Percentiles rank a stretch among this genome's conserved stretches.
These are phyloP conservation scores for Osmoderma eremita DNA, from an alignment of 2,888 invertebrate genomes.

Conservation along the genomic window DNA sequence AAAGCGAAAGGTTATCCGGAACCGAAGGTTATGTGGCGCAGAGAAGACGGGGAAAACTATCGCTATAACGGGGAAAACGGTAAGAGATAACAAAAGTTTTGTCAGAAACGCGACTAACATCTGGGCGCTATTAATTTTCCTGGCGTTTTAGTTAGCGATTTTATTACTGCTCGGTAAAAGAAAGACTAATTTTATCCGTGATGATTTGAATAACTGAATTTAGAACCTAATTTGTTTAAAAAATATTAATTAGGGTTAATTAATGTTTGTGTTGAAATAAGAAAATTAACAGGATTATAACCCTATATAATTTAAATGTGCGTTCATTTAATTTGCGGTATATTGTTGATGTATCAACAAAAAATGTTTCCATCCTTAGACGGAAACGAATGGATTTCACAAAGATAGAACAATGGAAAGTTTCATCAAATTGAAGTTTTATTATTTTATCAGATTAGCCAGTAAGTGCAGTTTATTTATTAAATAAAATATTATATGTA, in stretches of 20 bases:
- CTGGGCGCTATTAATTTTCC: conserved; percentile 37
- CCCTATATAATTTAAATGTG: too few species aligned
- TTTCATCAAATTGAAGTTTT: too few species aligned
- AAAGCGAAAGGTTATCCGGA: conserved; percentile 90
- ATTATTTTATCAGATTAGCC: too few species aligned
- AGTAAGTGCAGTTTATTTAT: too few species aligned
- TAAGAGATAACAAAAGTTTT: conserved; percentile 61
- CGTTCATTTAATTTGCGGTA: too few species aligned
- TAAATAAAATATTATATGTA: too few species aligned
- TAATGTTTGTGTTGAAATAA: too few species aligned
- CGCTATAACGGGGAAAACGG: conserved; percentile 90
- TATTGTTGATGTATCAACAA: too few species aligned
- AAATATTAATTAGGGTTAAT: conserved; percentile 3
- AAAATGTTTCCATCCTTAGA: too few species aligned
- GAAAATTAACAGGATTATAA: too few species aligned
- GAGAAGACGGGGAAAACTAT: conserved; percentile 90
- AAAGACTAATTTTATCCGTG: conserved; percentile 25
- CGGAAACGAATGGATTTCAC: too few species aligned
- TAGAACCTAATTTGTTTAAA: not conserved
- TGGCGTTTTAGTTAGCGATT: conserved; percentile 28
- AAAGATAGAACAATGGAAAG: too few species aligned
- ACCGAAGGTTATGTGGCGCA: conserved; percentile 92
- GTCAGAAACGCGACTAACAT: conserved; percentile 26
- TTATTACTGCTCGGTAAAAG: conserved; percentile 20
- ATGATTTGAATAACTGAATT: conserved; percentile 20